Evolutionary conservation across 2,797 vertebrate genomes (phyloP).

Genomic region (Hoplostethus atlanticus): DNA sequence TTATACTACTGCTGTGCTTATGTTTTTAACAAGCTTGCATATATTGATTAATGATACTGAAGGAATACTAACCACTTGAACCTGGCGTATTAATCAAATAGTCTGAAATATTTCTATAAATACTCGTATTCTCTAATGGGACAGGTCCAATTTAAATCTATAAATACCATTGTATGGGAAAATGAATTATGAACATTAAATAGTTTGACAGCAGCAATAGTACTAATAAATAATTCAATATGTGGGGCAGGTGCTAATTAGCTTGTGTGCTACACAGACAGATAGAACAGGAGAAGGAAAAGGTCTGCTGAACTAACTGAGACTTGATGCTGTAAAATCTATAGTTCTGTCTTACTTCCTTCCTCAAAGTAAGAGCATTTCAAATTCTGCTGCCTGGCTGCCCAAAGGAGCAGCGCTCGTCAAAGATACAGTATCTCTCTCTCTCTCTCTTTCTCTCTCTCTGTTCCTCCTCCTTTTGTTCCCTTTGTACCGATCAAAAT

Average conservation of each 20-base stretch:
- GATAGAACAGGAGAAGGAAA: slow-evolving; percentile 53
- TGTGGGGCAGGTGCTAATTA: slow-evolving; percentile 81
- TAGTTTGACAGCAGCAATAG: slow-evolving; percentile 79
- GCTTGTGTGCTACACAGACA: slow-evolving; percentile 66
- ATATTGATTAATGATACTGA: slow-evolving; percentile 85
- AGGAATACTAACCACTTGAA: slow-evolving; percentile 81
- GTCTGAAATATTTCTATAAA: slow-evolving; percentile 81
- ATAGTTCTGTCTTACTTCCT: slow-evolving; percentile 74
- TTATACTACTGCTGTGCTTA: slow-evolving; percentile 81
- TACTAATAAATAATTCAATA: slow-evolving; percentile 81
- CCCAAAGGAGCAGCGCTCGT: slow-evolving; percentile 72
- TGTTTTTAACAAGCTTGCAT: slow-evolving; percentile 84
- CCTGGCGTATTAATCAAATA: slow-evolving; percentile 81
- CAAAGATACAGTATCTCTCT: slow-evolving; percentile 74
- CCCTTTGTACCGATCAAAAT: slow-evolving; percentile 85
- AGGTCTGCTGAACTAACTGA: slow-evolving; percentile 64
- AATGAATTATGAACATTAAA: slow-evolving; percentile 81
- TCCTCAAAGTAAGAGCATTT: slow-evolving; percentile 78
- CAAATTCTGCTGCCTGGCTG: slow-evolving; percentile 77
- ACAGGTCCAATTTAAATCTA: slow-evolving; percentile 82
- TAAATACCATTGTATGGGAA: slow-evolving; percentile 77
- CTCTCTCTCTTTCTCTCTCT: slow-evolving; percentile 63
- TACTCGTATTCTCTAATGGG: slow-evolving; percentile 78
- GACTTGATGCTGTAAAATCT: slow-evolving; percentile 77
- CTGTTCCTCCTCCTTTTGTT: slow-evolving; percentile 81